Base-by-base conservation (phyloP, 2,888 invertebrate species). In the Caradrina kadenii region DNA sequence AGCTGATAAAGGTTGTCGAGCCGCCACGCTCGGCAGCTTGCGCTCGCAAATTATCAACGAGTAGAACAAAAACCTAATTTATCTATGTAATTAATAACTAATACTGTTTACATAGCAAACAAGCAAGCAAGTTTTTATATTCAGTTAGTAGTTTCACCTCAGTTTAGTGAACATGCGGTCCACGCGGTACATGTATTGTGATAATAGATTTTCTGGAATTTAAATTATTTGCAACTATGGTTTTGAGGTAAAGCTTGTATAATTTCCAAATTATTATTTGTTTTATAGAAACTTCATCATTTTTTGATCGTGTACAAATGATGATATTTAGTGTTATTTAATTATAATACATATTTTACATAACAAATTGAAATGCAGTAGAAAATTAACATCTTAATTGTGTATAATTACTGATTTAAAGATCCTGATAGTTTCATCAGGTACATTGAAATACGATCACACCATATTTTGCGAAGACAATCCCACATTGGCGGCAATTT, bases 41-140 rank as follows among this genome's bases (percentile, higher is more conserved):
- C 59, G 55, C 50, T 60, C 60, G 52, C 63, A 60, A 52, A 63
- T 65, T 66, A 79, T 81, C 73, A 77, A 72, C 45, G 63, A 50
- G 71, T 74, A 66, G 75, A 49, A 73, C 62, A 42, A 69, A 70
- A 81, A 76, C 52, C 64, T 69, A 58, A 65, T 70, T 87, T 88
- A 90, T 89, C 88, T 87, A 68, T 80, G 62, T 81, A 81, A 84
- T 82, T 81, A 81, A 84, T 82, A 80, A 75, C 80, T 59, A 67
- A 76, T 67, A 71, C 55, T 21, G 54, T 56, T 64, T 54, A 63
- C 64, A 70, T 63, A 53, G 59, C 71, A 70, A 74, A 76, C 65
- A 35, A n/a, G n/a, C n/a, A n/a, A n/a, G 63, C 81, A 67, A n/a
- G n/a, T 74, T 86, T 82, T 13, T 64, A 73, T 78, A 76, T 83